Evolutionary conservation across 1,140 invertebrate species (phyloP).

Genomic region (Lerema accius): DNA sequence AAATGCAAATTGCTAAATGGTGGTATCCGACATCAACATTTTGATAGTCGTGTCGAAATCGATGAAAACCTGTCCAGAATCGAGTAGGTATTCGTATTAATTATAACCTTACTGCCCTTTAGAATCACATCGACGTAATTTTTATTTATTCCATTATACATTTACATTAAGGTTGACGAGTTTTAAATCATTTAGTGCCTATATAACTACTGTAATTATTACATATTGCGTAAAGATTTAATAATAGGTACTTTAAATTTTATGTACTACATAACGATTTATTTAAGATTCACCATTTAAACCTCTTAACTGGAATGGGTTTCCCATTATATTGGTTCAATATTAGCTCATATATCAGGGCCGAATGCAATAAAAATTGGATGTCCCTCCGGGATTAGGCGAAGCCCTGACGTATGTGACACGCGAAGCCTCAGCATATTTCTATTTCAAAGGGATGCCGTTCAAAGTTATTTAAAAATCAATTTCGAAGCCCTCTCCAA

Average conservation of each 20-base stretch:
- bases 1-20: conserved; percentile 67
- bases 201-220: conserved; percentile 15
- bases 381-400: conserved; percentile 72
- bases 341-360: conserved; percentile 73
- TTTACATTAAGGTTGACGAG: conserved; percentile 5
- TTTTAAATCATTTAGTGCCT: conserved; percentile 13
- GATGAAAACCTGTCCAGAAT: conserved; percentile 39
- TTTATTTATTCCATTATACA: conserved; percentile 33
- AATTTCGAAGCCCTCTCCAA: conserved; percentile 58
- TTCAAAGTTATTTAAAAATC: conserved; percentile 65
- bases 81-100: conserved; percentile 38
- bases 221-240: no score
- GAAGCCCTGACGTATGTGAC: conserved; percentile 79
- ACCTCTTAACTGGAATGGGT: conserved; percentile 52
- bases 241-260: background rate
- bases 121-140: conserved; percentile 34
- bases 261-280: background rate
- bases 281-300: conserved; percentile 48
- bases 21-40: conserved; percentile 50
- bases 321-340: conserved; percentile 63
- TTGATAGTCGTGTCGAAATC: conserved; percentile 44
- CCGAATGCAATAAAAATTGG: conserved; percentile 75
- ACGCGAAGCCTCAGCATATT: conserved; percentile 65
- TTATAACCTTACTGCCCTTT: conserved; percentile 49
- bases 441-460: conserved; percentile 56